A percentile compares a stretch with the other conserved stretches of the same genome.
Evolutionary conservation across 2,797 vertebrate species (phyloP).

Genomic region (Syngnathus acus): DNA sequence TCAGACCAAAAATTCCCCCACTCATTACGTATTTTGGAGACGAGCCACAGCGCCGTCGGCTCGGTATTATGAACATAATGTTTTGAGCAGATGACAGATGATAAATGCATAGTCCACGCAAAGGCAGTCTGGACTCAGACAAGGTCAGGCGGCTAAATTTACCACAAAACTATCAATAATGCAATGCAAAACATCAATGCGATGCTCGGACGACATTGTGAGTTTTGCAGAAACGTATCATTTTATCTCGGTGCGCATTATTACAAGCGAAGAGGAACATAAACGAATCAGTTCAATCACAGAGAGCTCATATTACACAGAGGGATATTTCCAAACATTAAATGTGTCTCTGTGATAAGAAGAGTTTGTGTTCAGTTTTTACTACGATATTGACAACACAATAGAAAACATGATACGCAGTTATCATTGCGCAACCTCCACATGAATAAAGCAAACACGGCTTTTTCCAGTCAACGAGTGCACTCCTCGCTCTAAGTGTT

Average conservation of each 20-base stretch:
- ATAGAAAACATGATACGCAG: background rate
- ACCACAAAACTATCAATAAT: background rate
- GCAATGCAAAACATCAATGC: background rate
- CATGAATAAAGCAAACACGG: slow-evolving; percentile 7
- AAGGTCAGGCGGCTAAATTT: background rate
- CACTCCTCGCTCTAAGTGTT: slow-evolving; percentile 5
- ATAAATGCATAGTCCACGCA: background rate
- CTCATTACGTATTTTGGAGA: background rate
- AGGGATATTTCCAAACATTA: background rate
- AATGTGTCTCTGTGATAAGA: background rate
- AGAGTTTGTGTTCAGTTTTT: background rate
- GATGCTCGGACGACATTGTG: background rate
- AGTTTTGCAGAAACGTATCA: background rate
- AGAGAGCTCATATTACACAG: background rate
- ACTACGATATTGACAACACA: background rate
- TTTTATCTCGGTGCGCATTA: background rate
- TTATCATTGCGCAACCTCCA: background rate
- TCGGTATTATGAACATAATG: background rate
- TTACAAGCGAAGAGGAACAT: background rate
- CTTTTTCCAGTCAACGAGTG: slow-evolving; percentile 11
- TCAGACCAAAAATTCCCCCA: background rate
- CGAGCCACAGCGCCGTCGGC: background rate
- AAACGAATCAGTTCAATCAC: background rate
- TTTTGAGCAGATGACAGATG: background rate
- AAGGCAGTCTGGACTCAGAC: background rate